Evolutionary conservation across 2,888 invertebrate species (phyloP).

Genomic region (Sisyra nigra): DNA sequence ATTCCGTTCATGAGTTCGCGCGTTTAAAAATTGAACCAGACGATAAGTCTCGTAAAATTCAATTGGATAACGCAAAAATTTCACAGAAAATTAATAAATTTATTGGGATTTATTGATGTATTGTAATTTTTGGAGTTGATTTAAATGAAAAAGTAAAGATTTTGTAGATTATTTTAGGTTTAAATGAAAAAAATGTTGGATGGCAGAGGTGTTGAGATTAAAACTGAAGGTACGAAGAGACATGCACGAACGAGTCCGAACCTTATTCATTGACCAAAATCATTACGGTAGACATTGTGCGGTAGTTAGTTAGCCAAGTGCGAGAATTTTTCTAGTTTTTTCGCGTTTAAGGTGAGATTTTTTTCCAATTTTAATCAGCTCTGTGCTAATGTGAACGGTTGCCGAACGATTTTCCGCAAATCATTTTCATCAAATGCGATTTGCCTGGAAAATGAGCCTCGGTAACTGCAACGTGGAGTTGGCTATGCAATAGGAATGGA

Average conservation of each 20-base stretch:
- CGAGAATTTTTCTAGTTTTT: slow-evolving; percentile 1
- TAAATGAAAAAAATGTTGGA: background rate
- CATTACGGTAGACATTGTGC: slow-evolving; percentile 3
- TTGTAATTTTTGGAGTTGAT: too few species aligned
- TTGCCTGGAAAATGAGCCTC: background rate
- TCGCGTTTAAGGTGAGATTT: slow-evolving; percentile 3
- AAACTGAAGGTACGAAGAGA: too few species aligned
- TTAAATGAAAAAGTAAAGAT: too few species aligned
- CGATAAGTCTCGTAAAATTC: too few species aligned
- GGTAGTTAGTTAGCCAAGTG: background rate
- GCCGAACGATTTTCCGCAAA: background rate
- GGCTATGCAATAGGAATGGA: background rate
- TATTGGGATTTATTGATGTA: too few species aligned
- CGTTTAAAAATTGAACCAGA: too few species aligned
- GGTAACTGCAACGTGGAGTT: slow-evolving; percentile 4
- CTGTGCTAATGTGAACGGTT: background rate
- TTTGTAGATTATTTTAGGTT: background rate
- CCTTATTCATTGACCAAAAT: slow-evolving; percentile 3
- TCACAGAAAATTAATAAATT: too few species aligned
- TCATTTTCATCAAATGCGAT: background rate
- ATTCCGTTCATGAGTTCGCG: too few species aligned
- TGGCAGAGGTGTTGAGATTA: background rate
- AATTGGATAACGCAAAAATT: too few species aligned
- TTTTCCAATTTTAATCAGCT: background rate
- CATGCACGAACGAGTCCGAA: background rate